Conservation (phyloP, 37 sponge, comb jelly and placozoan species). For the Cladorhizidae sp. region DNA sequence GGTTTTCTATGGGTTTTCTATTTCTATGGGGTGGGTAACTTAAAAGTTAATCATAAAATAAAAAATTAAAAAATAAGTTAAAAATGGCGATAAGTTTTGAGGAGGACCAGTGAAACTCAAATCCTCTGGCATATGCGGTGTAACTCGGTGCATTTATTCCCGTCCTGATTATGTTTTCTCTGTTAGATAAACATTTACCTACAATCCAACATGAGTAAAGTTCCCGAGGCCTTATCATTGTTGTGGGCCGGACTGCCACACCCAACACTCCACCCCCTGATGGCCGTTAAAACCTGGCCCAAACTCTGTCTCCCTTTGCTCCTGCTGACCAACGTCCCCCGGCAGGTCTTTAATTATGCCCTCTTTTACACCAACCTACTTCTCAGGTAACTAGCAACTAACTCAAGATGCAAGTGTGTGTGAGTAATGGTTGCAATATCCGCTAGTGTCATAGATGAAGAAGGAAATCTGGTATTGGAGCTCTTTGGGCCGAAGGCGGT, state of each 20-base stretch:
- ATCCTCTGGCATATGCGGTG: too few species aligned
- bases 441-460: not conserved
- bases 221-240: slow-evolving; percentile 25
- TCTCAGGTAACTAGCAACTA: slow-evolving; percentile 15
- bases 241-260: slow-evolving; percentile 41
- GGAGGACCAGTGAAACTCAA: too few species aligned
- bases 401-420: too few species aligned
- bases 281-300: slow-evolving; percentile 8
- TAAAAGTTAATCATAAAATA: too few species aligned
- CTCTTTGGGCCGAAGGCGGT: slow-evolving; percentile 1
- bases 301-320: slow-evolving; percentile 33
- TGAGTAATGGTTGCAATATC: too few species aligned
- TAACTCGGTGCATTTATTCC: too few species aligned
- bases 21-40: too few species aligned
- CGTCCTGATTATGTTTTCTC: not conserved
- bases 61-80: too few species aligned
- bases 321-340: slow-evolving; percentile 7
- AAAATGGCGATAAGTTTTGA: too few species aligned
- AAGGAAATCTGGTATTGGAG: not conserved
- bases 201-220: slow-evolving; percentile 26
- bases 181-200: slow-evolving; percentile 13
- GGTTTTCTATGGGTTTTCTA: too few species aligned
- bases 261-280: slow-evolving; percentile 9
- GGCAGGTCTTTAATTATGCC: slow-evolving; percentile 10
- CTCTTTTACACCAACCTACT: slow-evolving; percentile 14